Conservation (phyloP, 2,797 vertebrate species). For the Lophotriccus pileatus region DNA sequence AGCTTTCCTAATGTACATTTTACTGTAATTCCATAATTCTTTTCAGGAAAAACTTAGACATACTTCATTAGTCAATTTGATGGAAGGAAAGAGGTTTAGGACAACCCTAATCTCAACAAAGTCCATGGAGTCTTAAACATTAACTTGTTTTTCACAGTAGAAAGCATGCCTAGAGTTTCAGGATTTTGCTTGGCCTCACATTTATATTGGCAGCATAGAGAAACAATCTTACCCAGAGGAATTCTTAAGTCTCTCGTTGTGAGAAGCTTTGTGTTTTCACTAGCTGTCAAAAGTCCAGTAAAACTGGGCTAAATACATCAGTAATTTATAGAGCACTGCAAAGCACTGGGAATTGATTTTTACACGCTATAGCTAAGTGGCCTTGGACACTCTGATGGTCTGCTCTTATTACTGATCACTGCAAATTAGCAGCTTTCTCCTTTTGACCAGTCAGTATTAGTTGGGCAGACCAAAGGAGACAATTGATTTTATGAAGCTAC, state of each 20-base stretch:
- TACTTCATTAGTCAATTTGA: background rate
- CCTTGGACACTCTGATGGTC: background rate
- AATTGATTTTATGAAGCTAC: background rate
- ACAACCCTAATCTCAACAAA: background rate
- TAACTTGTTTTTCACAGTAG: background rate
- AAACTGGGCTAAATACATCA: background rate
- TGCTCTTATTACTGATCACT: background rate
- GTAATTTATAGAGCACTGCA: background rate
- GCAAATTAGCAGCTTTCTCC: background rate
- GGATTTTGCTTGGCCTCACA: background rate
- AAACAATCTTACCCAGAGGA: background rate
- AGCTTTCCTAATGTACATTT: background rate
- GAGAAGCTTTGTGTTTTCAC: background rate
- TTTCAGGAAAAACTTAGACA: background rate
- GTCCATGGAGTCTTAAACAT: background rate
- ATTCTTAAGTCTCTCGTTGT: background rate
- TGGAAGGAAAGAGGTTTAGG: background rate
- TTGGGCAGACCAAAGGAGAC: background rate
- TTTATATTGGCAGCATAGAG: background rate
- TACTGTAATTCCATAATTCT: background rate
- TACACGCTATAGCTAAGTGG: background rate
- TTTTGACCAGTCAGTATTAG: background rate
- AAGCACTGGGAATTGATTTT: background rate
- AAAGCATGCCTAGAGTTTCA: background rate
- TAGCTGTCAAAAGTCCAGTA: background rate